phyloP scores from a whole-genome alignment of 92 coral and sea anemone genomes.

The Epizoanthus ramosus region DNA sequence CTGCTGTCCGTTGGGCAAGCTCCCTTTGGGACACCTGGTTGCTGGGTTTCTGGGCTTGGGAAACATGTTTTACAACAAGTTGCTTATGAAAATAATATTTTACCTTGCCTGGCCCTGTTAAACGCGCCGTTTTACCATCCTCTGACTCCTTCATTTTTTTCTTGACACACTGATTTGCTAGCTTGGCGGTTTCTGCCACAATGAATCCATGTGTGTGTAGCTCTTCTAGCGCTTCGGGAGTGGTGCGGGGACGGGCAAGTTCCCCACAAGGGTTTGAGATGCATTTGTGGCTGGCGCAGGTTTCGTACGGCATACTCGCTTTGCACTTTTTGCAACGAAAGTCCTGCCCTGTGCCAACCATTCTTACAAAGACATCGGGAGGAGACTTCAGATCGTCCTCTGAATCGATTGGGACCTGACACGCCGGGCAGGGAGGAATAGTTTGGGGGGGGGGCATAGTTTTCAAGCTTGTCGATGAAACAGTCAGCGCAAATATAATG shows the following conservation, averaged over 20 bases:
- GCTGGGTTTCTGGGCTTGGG: slow-evolving; percentile 36
- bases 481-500: slow-evolving; percentile 33
- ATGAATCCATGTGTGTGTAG: slow-evolving; percentile 12
- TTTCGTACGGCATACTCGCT: slow-evolving; percentile 12
- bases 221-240: slow-evolving; percentile 19
- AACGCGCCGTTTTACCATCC: slow-evolving; percentile 19
- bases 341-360: slow-evolving; percentile 32
- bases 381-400: slow-evolving; percentile 20
- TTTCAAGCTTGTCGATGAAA: slow-evolving; percentile 27
- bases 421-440: slow-evolving; percentile 11
- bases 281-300: slow-evolving; percentile 16
- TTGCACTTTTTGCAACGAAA: slow-evolving; percentile 32
- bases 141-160: slow-evolving; percentile 9
- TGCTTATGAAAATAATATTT: slow-evolving; percentile 25
- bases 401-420: slow-evolving; percentile 6
- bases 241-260: slow-evolving; percentile 26
- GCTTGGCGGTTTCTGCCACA: slow-evolving; percentile 32
- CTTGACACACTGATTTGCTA: slow-evolving; percentile 26
- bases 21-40: slow-evolving; percentile 36
- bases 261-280: background rate
- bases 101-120: slow-evolving; percentile 4
- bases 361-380: slow-evolving; percentile 3
- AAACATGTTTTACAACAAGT: slow-evolving; percentile 29
- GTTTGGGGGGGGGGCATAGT: slow-evolving; percentile 32
- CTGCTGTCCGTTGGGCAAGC: slow-evolving; percentile 1